These are phyloP conservation scores for Scalopus aquaticus DNA, from an alignment of 2,113 vertebrate genomes.

Conservation along the genomic window DNA sequence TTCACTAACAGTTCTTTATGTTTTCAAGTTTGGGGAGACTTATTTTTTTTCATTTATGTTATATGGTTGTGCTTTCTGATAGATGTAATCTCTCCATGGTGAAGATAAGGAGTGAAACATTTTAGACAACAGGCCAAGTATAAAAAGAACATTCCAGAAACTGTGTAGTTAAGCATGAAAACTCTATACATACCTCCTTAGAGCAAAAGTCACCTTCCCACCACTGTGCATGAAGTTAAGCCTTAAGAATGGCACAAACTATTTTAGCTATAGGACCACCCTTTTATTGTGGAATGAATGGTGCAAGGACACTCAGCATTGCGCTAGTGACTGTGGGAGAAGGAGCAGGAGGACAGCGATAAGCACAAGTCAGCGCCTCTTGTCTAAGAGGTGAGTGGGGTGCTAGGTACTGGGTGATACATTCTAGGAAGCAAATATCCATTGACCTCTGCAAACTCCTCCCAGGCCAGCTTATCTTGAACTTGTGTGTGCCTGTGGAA, in stretches of 20 bases:
- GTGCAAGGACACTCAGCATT: too few species aligned
- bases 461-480: not conserved
- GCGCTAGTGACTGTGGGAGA: not conserved
- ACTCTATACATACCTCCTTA: too few species aligned
- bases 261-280: not conserved
- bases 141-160: not conserved
- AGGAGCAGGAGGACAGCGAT: fast-evolving
- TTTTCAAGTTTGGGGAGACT: not conserved
- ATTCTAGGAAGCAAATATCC: not conserved
- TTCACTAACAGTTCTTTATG: not conserved
- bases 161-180: not conserved
- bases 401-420: not conserved
- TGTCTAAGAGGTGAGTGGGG: not conserved
- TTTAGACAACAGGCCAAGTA: not conserved
- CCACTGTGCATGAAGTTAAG: not conserved
- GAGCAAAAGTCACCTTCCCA: not conserved
- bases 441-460: not conserved
- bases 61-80: not conserved
- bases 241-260: not conserved
- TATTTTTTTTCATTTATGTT: not conserved
- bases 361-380: too few species aligned
- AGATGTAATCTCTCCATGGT: not conserved
- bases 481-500: not conserved
- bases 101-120: not conserved
- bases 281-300: not conserved